Conservation (phyloP, 2,113 vertebrate genomes). For the Clarias batrachus region DNA sequence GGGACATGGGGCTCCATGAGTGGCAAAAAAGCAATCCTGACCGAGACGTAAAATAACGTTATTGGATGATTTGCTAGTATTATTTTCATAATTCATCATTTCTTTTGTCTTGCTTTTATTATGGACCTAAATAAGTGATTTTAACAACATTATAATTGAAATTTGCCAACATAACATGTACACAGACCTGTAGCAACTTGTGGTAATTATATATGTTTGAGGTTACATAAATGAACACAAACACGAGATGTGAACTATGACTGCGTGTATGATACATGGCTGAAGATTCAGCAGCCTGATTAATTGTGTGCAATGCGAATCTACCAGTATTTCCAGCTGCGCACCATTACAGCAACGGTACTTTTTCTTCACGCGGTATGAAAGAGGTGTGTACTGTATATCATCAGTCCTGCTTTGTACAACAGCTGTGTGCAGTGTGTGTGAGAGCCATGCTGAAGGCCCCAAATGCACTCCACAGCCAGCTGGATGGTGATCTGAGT, state of each 20-base stretch:
- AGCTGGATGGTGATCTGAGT: conserved; percentile 50
- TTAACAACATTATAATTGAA: background rate
- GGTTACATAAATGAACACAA: background rate
- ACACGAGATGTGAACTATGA: background rate
- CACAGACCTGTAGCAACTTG: background rate
- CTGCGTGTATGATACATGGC: too few species aligned
- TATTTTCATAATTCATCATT: background rate
- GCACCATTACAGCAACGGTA: background rate
- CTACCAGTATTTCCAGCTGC: conserved; percentile 11
- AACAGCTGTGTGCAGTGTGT: conserved; percentile 23
- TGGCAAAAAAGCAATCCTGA: too few species aligned
- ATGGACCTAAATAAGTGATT: background rate
- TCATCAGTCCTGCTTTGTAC: conserved; percentile 12
- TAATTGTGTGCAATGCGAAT: background rate
- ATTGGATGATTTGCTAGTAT: background rate
- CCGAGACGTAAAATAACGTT: too few species aligned
- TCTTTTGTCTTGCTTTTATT: background rate
- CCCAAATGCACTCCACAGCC: conserved; percentile 5
- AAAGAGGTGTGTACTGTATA: conserved; percentile 14
- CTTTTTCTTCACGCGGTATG: background rate
- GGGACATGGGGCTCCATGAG: too few species aligned
- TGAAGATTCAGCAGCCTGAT: conserved; percentile 9
- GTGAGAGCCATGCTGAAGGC: background rate
- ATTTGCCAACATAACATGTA: background rate
- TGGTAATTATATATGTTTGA: background rate